Evolutionary conservation across 2,888 invertebrate species (phyloP), one percentile per base, ranked within the genome.

Genomic region (Plebejus melissa): DNA sequence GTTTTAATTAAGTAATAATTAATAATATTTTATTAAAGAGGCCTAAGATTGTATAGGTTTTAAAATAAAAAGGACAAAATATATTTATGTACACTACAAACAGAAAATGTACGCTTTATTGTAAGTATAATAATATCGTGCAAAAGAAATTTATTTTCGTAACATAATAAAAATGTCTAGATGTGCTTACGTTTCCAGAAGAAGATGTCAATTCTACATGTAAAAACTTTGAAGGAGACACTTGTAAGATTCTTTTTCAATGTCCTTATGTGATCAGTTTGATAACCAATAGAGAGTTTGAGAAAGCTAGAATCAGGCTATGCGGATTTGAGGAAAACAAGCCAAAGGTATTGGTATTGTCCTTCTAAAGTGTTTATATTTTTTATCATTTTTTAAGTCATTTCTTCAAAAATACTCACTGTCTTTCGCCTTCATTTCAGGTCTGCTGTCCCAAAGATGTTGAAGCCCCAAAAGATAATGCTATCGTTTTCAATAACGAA

Each of bases 381-480:
- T 4, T 22, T n/a, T 7, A n/a, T 1, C 4, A 16, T 16, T 16
- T 16, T 6, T 57, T 3, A 57, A 57, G 7, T 58, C 28, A 58
- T 28, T 9, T 22, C 60, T 22, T 22, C 22, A n/a, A 58, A 22
- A n/a, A n/a, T 7, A n/a, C n/a, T 22, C 7, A 58, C n/a, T 22
- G 11, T 11, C 2, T 60, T 28, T 28, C 9, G 9, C 22, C 7
- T 60, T 60, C 60, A 28, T 78, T 79, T 38, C 75, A 82, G 82
- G 80, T 82, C 0, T 82, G 82, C 72, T 82, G 82, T 77, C 81
- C 80, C n/a, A 60, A 50, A 69, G 41, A 11, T 50, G n/a, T 1
- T 2, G 32, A 16, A 16, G 28, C 28, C 32, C 4, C 28, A 16
- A 69, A 74, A 16, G 32, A 22, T 28, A 60, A 71, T 46, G 57